These are phyloP conservation scores for Planiliza haematocheilus DNA, from an alignment of 2,113 vertebrate species.

Conservation along the genomic window DNA sequence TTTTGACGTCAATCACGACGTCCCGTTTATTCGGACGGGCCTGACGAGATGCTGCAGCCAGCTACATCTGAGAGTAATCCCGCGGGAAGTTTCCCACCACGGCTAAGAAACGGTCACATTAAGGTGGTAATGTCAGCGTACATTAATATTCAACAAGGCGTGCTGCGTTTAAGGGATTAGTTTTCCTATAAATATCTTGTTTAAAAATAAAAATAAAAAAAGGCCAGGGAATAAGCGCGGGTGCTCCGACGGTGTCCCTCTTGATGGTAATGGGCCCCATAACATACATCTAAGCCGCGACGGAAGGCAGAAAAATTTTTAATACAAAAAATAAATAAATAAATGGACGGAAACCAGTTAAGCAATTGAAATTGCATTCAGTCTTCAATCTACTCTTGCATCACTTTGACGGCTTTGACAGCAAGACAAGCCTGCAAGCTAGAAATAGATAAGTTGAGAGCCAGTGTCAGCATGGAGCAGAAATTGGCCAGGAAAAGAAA, in stretches of 20 bases:
- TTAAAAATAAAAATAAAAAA: constrained; percentile 1
- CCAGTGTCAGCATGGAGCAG: constrained; percentile 65
- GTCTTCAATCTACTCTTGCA: constrained; percentile 69
- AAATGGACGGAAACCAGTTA: constrained; percentile 64
- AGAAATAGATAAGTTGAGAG: constrained; percentile 72
- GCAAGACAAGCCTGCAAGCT: constrained; percentile 67
- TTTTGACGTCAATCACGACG: constrained; percentile 28
- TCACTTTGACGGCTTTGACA: constrained; percentile 72
- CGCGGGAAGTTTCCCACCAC: constrained; percentile 21
- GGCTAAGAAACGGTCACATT: constrained; percentile 17
- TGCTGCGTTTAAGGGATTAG: constrained; percentile 50
- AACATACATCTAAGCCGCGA: constrained; percentile 56
- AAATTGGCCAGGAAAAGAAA: constrained; percentile 44
- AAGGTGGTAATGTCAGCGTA: constrained; percentile 33
- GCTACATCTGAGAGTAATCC: constrained; percentile 19
- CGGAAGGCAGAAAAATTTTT: constrained; percentile 29
- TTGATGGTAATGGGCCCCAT: constrained; percentile 65
- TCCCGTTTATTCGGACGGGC: constrained; percentile 31
- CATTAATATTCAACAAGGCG: constrained; percentile 57
- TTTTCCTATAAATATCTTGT: constrained; percentile 52
- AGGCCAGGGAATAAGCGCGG: constrained; percentile 22
- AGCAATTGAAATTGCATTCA: constrained; percentile 61
- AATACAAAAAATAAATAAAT: too few species aligned
- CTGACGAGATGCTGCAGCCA: constrained; percentile 24
- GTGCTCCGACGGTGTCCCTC: constrained; percentile 37